Percentiles rank a stretch among this genome's conserved stretches.
These are phyloP conservation scores for Drosophila maculinotata DNA, from an alignment of 2,888 invertebrate genomes.

Conservation along the genomic window DNA sequence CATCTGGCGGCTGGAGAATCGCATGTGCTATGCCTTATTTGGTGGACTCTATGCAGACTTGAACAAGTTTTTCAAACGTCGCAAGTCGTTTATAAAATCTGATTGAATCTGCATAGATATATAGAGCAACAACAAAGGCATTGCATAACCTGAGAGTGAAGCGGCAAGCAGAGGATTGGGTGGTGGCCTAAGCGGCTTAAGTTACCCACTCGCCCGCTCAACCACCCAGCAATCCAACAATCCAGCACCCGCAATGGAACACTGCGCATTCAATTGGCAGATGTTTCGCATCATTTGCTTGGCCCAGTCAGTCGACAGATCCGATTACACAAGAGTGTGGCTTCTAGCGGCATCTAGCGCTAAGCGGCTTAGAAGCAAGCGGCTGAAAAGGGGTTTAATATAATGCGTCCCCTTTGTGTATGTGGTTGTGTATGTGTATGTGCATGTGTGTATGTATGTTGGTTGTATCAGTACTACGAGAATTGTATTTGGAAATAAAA, in stretches of 20 bases:
- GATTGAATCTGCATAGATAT: constrained; percentile 45
- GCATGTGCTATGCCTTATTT: constrained; percentile 56
- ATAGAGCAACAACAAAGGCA: not conserved
- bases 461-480: constrained; percentile 17
- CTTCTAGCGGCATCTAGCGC: constrained; percentile 28
- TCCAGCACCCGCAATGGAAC: constrained; percentile 34
- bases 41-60: constrained; percentile 63
- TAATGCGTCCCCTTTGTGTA: not conserved
- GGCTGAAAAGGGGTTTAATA: constrained; percentile 21
- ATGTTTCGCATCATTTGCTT: constrained; percentile 62
- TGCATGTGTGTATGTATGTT: constrained; percentile 6
- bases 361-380: constrained; percentile 61
- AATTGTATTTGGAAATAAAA: constrained; percentile 38
- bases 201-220: constrained; percentile 27
- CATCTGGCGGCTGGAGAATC: constrained; percentile 58
- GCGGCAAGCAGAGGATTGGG: not conserved
- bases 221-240: too few species aligned
- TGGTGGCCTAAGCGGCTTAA: constrained; percentile 52
- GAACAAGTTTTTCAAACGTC: constrained; percentile 38
- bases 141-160: constrained; percentile 15
- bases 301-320: constrained; percentile 13
- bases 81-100: constrained; percentile 39
- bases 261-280: constrained; percentile 34
- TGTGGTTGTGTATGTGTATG: too few species aligned
- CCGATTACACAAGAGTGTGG: constrained; percentile 33